Conservation (phyloP, 1,140 invertebrate species). For the Hylyphantes graminicola region DNA sequence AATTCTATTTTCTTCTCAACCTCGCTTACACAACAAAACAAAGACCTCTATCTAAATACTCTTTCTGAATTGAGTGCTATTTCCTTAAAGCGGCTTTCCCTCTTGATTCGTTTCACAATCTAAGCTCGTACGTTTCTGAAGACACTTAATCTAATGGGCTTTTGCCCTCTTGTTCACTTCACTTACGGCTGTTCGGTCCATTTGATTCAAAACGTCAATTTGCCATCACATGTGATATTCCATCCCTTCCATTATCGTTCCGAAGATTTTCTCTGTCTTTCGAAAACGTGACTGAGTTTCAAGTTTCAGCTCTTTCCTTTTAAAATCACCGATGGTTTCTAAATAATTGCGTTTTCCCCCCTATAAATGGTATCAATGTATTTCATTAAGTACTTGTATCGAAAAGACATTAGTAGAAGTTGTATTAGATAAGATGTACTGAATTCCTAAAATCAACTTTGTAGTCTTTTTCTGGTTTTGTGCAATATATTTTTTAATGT, state of each 20-base stretch:
- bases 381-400: no score
- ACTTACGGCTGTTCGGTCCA: not conserved
- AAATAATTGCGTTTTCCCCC: not conserved
- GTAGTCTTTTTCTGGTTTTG: no score
- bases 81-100: not conserved
- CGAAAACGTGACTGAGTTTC: not conserved
- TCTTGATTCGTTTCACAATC: not conserved
- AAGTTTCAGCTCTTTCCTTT: not conserved
- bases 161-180: not conserved
- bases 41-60: not conserved
- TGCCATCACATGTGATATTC: conserved; percentile 1
- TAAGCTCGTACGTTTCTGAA: not conserved
- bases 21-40: not conserved
- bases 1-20: not conserved
- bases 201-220: conserved; percentile 1
- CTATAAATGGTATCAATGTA: no score
- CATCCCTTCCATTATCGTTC: not conserved
- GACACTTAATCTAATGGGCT: not conserved
- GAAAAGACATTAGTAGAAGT: no score
- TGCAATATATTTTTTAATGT: no score
- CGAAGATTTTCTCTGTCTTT: not conserved
- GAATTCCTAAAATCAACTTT: no score
- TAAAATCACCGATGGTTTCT: not conserved
- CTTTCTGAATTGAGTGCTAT: not conserved
- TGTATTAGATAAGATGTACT: no score